Percentiles rank a stretch among this genome's conserved stretches.
phyloP scores from a whole-genome alignment of 1,140 invertebrate genomes.

The Pantala flavescens region DNA sequence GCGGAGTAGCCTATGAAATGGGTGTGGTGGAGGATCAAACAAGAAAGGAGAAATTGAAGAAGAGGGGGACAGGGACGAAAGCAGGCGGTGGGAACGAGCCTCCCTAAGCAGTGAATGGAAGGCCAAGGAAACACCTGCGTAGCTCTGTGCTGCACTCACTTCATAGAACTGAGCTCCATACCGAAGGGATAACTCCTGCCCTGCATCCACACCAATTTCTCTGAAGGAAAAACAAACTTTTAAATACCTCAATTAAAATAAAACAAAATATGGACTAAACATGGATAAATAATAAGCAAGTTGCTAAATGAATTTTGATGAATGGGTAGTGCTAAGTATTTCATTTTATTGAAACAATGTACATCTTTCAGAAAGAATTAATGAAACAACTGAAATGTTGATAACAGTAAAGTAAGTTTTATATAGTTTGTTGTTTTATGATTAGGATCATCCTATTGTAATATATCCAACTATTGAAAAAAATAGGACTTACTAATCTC shows the following conservation, averaged over 20 bases:
- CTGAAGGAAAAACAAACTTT: conserved; percentile 35
- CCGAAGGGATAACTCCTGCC: conserved; percentile 63
- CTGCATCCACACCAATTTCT: conserved; percentile 65
- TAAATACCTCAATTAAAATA: conserved; percentile 28
- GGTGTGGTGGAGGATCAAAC: neutral
- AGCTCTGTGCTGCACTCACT: conserved; percentile 72
- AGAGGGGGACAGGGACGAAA: conserved; percentile 56
- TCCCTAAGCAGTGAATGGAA: conserved; percentile 69
- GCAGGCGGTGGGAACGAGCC: conserved; percentile 55
- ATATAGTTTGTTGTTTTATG: too few relatives aligned
- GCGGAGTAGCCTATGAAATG: neutral
- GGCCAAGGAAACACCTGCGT: conserved; percentile 61
- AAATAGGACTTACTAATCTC: too few relatives aligned
- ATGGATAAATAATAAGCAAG: conserved; percentile 26
- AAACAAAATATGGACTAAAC: conserved; percentile 15
- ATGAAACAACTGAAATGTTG: too few relatives aligned
- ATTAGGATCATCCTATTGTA: too few relatives aligned
- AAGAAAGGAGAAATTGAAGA: neutral
- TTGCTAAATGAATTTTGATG: too few relatives aligned
- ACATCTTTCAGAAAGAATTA: too few relatives aligned
- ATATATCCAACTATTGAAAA: too few relatives aligned
- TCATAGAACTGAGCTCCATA: conserved; percentile 77
- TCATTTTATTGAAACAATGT: too few relatives aligned
- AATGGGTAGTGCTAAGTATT: too few relatives aligned
- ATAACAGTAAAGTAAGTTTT: too few relatives aligned